Evolutionary conservation across 1,140 invertebrate genomes (phyloP).

Genomic region (Trichomalopsis sarcophagae): DNA sequence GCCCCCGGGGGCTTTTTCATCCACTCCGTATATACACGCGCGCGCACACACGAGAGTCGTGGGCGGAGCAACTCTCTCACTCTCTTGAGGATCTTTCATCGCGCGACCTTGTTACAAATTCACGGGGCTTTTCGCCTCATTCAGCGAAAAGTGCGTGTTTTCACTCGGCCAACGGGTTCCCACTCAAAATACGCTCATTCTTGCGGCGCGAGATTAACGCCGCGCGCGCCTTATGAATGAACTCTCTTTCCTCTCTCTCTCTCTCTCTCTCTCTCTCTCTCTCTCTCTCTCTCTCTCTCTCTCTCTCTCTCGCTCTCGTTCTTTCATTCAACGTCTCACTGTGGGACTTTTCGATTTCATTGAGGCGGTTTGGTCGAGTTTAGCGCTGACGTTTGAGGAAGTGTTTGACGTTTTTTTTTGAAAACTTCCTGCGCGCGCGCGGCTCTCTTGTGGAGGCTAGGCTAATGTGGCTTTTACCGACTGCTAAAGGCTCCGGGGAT

Average conservation of each 20-base stretch:
- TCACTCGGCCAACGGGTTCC: slow-evolving; percentile 57
- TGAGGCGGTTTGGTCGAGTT: slow-evolving; percentile 8
- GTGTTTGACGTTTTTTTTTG: slow-evolving; percentile 43
- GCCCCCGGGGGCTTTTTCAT: slow-evolving; percentile 49
- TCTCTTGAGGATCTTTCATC: slow-evolving; percentile 39
- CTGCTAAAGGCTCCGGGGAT: neutral
- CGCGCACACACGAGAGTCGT: slow-evolving; percentile 47
- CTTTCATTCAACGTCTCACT: neutral
- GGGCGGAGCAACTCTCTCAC: slow-evolving; percentile 54
- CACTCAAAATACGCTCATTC: slow-evolving; percentile 56
- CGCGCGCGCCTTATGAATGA: slow-evolving; percentile 33
- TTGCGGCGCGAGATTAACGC: slow-evolving; percentile 40
- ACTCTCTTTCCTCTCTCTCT: neutral
- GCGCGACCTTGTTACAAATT: slow-evolving; percentile 58
- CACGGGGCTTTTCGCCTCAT: slow-evolving; percentile 48
- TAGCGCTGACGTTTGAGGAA: slow-evolving; percentile 46
- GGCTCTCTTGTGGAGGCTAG: neutral
- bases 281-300: neutral
- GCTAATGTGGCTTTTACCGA: slow-evolving; percentile 36
- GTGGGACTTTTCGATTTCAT: slow-evolving; percentile 50
- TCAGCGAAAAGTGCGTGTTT: slow-evolving; percentile 58
- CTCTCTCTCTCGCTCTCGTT: slow-evolving; percentile 3
- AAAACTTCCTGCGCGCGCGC: slow-evolving; percentile 19
- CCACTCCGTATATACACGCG: slow-evolving; percentile 2
- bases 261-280: slow-evolving; percentile 6